A percentile compares a stretch with the other conserved stretches of the same genome.
These are phyloP conservation scores for Pseudomugil gertrudae DNA, from an alignment of 2,797 vertebrate genomes.

Conservation along the genomic window DNA sequence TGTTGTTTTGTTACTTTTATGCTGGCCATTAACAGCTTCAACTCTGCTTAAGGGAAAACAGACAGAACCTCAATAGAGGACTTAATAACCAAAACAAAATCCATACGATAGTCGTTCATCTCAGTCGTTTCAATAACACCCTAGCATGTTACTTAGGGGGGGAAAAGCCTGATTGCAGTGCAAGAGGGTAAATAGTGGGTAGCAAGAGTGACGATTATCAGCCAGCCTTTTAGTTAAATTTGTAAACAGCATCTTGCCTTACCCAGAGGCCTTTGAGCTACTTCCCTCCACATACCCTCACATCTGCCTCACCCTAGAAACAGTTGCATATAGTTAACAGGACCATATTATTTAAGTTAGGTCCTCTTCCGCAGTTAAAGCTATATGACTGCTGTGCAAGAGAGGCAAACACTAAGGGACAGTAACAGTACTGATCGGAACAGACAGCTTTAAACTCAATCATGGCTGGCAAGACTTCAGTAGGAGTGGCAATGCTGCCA, in stretches of 20 bases:
- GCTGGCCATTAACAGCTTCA: constrained; percentile 75
- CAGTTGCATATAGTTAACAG: constrained; percentile 62
- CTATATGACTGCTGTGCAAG: constrained; percentile 30
- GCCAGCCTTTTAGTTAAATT: constrained; percentile 49
- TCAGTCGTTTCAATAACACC: constrained; percentile 67
- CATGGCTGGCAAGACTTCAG: constrained; percentile 46
- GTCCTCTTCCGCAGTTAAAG: constrained; percentile 73
- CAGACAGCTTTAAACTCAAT: constrained; percentile 31
- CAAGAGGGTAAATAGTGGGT: constrained; percentile 71
- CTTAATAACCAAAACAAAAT: constrained; percentile 66
- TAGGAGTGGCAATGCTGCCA: constrained; percentile 60
- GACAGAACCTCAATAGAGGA: constrained; percentile 55
- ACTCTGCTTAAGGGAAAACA: constrained; percentile 75
- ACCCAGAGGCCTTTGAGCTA: constrained; percentile 37
- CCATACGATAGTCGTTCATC: constrained; percentile 73
- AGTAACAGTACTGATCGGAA: constrained; percentile 61
- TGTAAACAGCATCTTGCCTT: constrained; percentile 74
- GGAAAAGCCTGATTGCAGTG: constrained; percentile 77
- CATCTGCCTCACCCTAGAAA: constrained; percentile 37
- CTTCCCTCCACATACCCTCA: constrained; percentile 37
- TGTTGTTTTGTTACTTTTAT: constrained; percentile 76
- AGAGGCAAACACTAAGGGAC: constrained; percentile 40
- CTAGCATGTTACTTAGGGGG: constrained; percentile 60
- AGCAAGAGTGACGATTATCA: constrained; percentile 62
- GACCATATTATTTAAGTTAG: constrained; percentile 27